Base-by-base conservation (phyloP, 1,140 invertebrate species). In the Heliconius hermathena region DNA sequence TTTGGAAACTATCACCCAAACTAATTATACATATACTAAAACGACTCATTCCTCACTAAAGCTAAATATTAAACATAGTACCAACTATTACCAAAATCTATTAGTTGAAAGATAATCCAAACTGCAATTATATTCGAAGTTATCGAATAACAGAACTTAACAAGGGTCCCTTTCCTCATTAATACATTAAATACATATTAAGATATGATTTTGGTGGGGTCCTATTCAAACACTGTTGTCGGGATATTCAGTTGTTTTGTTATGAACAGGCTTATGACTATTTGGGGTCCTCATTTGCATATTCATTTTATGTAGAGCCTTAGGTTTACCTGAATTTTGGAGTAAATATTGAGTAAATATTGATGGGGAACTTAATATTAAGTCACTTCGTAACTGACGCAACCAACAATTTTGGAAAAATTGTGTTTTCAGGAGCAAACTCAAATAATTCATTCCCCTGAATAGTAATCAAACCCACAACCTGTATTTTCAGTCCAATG, bases 51-150 rank as follows among this genome's bases (percentile, higher is more conserved):
- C 6, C 3, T 22, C 20, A 66, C 29, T 29, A 66, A 66, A 66
- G 60, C 29, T 26, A 29, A 66, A 66, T 66, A 66, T 66, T n/a
- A 66, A 66, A 66, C 22, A 66, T 26, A 36, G 33, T 36, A 26
- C 26, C 60, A 66, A 29, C 60, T 29, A 66, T 66, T 26, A 66
- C 85, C 78, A 72, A 82, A 85, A 86, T 88, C 82, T 57, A 57
- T 57, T 57, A 22, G n/a, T 57, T 22, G 8, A 66, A 66, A 66
- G 60, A 66, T 66, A 66, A 66, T 66, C 60, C 22, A 13, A 66
- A 66, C 60, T 66, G 60, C 60, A 66, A 66, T 66, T 66, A 66
- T 29, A 66, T 22, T 22, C 60, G 26, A 66, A 66, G 26, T 66
- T 66, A 66, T 66, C 60, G 60, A 29, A 66, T 66, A 66, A 66